Conservation (phyloP, 2,888 invertebrate species). For the Odontocerum albicorne region DNA sequence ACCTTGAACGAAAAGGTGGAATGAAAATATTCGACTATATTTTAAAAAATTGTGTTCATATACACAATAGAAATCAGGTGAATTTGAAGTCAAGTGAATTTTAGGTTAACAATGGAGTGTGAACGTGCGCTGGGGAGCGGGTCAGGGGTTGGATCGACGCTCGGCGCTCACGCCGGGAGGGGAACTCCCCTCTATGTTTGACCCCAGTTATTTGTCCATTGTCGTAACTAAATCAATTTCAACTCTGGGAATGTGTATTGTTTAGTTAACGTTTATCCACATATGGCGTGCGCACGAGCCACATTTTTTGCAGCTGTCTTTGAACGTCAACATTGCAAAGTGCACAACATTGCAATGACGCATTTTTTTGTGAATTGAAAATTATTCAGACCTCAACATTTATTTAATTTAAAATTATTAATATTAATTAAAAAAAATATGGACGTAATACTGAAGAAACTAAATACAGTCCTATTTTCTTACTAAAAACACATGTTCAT, state of each 20-base stretch:
- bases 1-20: no score
- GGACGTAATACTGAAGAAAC: no score
- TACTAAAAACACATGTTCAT: no score
- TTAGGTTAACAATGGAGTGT: slow-evolving; percentile 7
- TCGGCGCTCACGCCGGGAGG: no score
- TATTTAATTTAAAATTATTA: no score
- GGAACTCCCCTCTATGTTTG: not conserved
- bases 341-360: no score
- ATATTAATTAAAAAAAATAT: no score
- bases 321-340: not conserved
- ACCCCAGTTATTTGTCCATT: not conserved
- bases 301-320: not conserved
- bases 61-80: slow-evolving; percentile 11
- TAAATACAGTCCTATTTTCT: no score
- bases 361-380: no score
- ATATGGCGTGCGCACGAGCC: slow-evolving; percentile 11
- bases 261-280: not conserved
- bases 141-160: slow-evolving; percentile 2
- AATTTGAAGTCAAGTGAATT: slow-evolving; percentile 8
- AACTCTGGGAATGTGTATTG: not conserved
- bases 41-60: slow-evolving; percentile 44
- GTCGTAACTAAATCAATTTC: not conserved
- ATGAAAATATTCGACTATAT: no score
- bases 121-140: not conserved
- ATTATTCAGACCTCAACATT: no score